Evolutionary conservation across 2,797 vertebrate species (phyloP).

Genomic region (Coranthus polyacanthus): DNA sequence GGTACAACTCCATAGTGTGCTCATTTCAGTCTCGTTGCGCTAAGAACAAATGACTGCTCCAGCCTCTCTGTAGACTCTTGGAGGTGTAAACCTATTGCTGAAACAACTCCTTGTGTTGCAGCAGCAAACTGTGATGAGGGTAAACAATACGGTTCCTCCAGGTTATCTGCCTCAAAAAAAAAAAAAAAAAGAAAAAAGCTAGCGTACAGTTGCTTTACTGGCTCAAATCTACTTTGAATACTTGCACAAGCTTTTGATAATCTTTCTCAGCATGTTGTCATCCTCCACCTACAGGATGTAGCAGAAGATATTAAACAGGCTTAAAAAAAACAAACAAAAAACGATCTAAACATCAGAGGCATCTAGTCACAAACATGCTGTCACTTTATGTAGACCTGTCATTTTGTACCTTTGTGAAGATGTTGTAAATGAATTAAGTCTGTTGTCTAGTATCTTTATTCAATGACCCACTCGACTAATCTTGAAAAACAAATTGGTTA

Average conservation of each 20-base stretch:
- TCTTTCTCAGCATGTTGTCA: conserved; percentile 51
- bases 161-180: conserved; percentile 31
- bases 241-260: conserved; percentile 51
- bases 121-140: conserved; percentile 21
- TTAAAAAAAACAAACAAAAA: not conserved
- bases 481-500: conserved; percentile 55
- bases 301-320: conserved; percentile 40
- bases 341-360: conserved; percentile 45
- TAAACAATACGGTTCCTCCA: conserved; percentile 22
- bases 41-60: conserved; percentile 27
- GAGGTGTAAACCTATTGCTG: conserved; percentile 11
- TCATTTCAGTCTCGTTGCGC: conserved; percentile 21
- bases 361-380: conserved; percentile 45
- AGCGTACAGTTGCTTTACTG: conserved; percentile 10
- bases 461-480: conserved; percentile 60
- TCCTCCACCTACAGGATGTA: conserved; percentile 27
- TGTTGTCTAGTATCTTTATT: conserved; percentile 49
- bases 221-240: conserved; percentile 6
- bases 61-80: conserved; percentile 22
- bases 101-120: conserved; percentile 20
- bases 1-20: conserved; percentile 10
- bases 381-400: conserved; percentile 60
- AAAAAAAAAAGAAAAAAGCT: too few relatives aligned
- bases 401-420: conserved; percentile 40
- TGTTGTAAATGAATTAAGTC: conserved; percentile 54